Conservation (phyloP, 2,888 invertebrate genomes). For the Dysmachus trigonus region DNA sequence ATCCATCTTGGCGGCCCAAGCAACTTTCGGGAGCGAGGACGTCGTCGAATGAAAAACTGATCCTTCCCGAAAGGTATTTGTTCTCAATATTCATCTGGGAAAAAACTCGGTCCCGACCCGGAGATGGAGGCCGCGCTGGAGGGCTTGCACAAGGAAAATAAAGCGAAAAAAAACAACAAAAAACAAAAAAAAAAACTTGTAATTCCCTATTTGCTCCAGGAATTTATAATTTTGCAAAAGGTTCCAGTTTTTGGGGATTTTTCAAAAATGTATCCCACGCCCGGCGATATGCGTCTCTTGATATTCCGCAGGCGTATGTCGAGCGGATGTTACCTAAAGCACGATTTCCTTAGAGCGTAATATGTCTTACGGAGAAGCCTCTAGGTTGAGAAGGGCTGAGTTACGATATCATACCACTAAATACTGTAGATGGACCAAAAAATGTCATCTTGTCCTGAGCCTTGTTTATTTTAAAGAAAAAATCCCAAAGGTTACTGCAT, state of each 20-base stretch:
- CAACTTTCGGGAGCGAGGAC: background rate
- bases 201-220: conserved; percentile 40
- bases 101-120: background rate
- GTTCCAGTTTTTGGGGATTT: conserved; percentile 9
- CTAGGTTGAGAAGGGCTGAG: background rate
- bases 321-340: conserved; percentile 17
- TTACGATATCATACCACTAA: background rate
- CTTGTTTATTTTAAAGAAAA: background rate
- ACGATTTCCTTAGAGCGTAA: background rate
- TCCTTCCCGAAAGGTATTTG: conserved; percentile 21
- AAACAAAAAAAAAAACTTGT: conserved; percentile 34
- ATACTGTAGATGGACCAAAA: background rate
- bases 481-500: background rate
- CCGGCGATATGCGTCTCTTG: background rate
- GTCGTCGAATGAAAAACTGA: background rate
- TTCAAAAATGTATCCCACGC: background rate
- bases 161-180: too few relatives aligned
- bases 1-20: background rate
- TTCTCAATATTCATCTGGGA: background rate
- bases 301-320: conserved; percentile 16
- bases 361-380: background rate
- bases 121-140: background rate
- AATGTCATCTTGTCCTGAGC: background rate
- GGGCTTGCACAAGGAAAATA: conserved; percentile 2
- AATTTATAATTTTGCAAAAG: conserved; percentile 33